phyloP scores from a whole-genome alignment of 1,140 invertebrate species.

The Drosophila murphyi region DNA sequence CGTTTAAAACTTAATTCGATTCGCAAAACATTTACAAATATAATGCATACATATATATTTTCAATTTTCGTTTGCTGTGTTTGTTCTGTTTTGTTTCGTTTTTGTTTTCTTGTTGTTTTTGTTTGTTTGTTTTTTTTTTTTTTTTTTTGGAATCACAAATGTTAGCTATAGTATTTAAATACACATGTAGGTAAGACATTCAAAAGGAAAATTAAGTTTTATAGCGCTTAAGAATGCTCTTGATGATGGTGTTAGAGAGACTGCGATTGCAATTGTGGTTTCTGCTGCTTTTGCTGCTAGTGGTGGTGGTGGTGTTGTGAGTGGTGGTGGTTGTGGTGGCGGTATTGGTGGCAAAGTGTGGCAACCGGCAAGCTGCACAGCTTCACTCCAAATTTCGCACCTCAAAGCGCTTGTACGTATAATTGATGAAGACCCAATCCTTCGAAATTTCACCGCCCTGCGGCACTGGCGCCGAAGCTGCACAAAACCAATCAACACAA shows the following conservation, averaged over 20 bases:
- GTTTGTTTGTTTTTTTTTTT: conserved; percentile 29
- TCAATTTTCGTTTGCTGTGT: conserved; percentile 50
- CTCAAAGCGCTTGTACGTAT: conserved; percentile 99
- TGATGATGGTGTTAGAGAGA: conserved; percentile 72
- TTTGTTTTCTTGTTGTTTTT: conserved; percentile 41
- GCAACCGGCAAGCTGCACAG: conserved; percentile 57
- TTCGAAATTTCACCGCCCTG: conserved; percentile 95
- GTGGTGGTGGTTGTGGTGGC: conserved; percentile 30
- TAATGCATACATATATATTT: conserved; percentile 49
- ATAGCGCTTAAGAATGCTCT: conserved; percentile 63
- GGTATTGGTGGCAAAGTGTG: conserved; percentile 73
- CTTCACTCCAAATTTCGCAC: conserved; percentile 85
- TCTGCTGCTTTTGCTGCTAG: conserved; percentile 17
- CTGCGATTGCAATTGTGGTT: conserved; percentile 48
- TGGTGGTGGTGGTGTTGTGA: conserved; percentile 20
- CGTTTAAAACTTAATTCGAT: conserved; percentile 65
- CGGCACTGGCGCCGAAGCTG: conserved; percentile 92
- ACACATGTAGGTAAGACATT: conserved; percentile 82
- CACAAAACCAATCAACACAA: background rate
- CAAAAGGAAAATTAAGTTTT: conserved; percentile 73
- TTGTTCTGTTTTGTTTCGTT: conserved; percentile 21
- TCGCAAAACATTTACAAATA: conserved; percentile 46
- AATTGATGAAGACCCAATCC: conserved; percentile 99
- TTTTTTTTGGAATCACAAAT: conserved; percentile 78
- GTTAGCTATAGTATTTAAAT: conserved; percentile 82